Base-by-base conservation (phyloP, 2,113 vertebrate species). In the Oreochromis spilurus region DNA sequence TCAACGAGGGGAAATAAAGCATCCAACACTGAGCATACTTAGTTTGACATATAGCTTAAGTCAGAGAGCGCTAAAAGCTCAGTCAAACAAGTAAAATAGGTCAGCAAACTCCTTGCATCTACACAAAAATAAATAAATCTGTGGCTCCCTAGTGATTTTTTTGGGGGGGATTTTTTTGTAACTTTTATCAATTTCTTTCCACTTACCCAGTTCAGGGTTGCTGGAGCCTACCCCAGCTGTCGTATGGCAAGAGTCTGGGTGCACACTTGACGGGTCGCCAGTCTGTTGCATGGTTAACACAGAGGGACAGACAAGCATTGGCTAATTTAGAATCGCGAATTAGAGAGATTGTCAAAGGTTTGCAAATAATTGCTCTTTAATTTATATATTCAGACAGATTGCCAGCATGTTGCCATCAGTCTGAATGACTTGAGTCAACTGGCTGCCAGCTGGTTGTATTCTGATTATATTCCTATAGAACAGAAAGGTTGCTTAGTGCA, bases 1-100 rank as follows among this genome's bases (percentile, higher is more conserved):
- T 62, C 29, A 34, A 19, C 1, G 1, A 62, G 12, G 24, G 4
- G n/a, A 0, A 6, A 1, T 1, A 62, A 34, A 62, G 2, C 58
- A 36, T 62, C 29, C 29, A 7, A 36, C 29, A 62, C 58, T 62
- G 58, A 62, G 11, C 16, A 62, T 62, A 34, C 58, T 19, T 19
- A 34, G 58, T 34, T 62, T 34, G 16, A 34, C 29, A 60, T 60
- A 2, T 36, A 2, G 5, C 57, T 60, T 34, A 19, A 10, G 29
- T 62, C 29, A 34, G 29, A 60, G 57, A 34, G 29, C 0, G 5
- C 58, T 36, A 62, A 36, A 19, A 62, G 58, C 58, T 19, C 0
- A 36, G 31, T 36, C 31, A 62, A 62, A 34, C 9, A 34, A 19
- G 31, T 62, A 36, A 1, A 62, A 62, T 62, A 0, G 31, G 58